phyloP scores from a whole-genome alignment of 2,888 invertebrate genomes.

The Drosophila subquinaria region DNA sequence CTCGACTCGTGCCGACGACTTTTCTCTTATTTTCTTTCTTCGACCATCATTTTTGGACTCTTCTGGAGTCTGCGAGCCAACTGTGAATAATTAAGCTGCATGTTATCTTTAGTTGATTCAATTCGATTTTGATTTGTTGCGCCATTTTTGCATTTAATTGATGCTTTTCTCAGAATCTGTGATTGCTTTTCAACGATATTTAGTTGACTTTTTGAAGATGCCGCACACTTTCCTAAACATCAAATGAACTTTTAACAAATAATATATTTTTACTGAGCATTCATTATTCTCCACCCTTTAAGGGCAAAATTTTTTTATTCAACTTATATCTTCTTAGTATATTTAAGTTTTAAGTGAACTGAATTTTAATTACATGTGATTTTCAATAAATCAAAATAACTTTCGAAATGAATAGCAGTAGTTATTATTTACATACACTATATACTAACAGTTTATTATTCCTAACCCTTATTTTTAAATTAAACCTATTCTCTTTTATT shows the following conservation, averaged over 20 bases:
- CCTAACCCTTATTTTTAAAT: neutral
- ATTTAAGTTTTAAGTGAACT: neutral
- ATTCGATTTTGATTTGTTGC: slow-evolving; percentile 76
- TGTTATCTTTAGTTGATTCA: slow-evolving; percentile 71
- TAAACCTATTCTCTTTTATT: neutral
- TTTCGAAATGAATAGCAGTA: neutral
- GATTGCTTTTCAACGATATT: slow-evolving; percentile 21
- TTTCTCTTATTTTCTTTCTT: slow-evolving; percentile 26
- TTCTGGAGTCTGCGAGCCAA: slow-evolving; percentile 23
- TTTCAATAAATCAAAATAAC: neutral
- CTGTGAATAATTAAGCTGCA: slow-evolving; percentile 74
- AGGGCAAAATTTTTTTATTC: neutral
- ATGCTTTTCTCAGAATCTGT: slow-evolving; percentile 61
- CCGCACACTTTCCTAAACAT: slow-evolving; percentile 38
- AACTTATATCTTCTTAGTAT: neutral
- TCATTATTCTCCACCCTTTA: neutral
- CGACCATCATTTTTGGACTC: slow-evolving; percentile 11
- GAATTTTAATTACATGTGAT: neutral
- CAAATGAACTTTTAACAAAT: neutral
- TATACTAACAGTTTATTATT: neutral
- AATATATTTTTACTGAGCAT: neutral
- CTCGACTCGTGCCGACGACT: slow-evolving; percentile 65
- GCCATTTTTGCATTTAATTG: slow-evolving; percentile 81
- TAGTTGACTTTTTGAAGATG: slow-evolving; percentile 51
- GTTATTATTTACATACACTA: too few relatives aligned